These are phyloP conservation scores for Hephaestus fuliginosus DNA, from an alignment of 2,797 vertebrate species.

Conservation along the genomic window DNA sequence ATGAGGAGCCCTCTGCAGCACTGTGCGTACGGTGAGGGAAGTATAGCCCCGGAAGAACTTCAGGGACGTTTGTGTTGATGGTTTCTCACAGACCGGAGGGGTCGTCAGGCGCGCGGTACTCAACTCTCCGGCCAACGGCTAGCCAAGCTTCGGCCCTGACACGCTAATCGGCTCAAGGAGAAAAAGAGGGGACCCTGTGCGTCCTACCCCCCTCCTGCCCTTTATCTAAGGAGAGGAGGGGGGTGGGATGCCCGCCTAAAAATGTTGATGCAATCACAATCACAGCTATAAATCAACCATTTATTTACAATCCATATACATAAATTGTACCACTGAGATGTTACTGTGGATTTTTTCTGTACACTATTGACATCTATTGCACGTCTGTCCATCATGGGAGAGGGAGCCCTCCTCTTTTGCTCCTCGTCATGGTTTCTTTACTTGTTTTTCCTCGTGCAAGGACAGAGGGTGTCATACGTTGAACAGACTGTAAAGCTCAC, in stretches of 20 bases:
- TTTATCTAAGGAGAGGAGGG: constrained; percentile 51
- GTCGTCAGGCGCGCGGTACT: constrained; percentile 25
- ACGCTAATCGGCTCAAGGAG: constrained; percentile 82
- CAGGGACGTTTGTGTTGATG: constrained; percentile 58
- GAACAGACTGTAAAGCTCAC: too few relatives aligned
- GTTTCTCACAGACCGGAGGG: constrained; percentile 40
- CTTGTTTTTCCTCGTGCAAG: too few relatives aligned
- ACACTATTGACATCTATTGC: too few relatives aligned
- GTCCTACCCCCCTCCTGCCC: constrained; percentile 41
- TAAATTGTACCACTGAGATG: too few relatives aligned
- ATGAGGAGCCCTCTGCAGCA: constrained; percentile 27
- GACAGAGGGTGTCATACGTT: too few relatives aligned
- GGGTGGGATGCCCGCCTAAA: constrained; percentile 63
- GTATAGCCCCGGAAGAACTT: constrained; percentile 38
- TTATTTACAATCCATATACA: too few relatives aligned
- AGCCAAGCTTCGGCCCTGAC: constrained; percentile 68
- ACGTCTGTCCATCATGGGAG: too few relatives aligned
- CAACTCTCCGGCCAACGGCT: constrained; percentile 56
- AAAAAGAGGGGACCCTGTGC: constrained; percentile 64
- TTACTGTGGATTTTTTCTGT: too few relatives aligned
- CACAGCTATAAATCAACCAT: constrained; percentile 51
- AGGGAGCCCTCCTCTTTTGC: too few relatives aligned
- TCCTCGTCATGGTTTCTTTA: too few relatives aligned
- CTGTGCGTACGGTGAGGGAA: constrained; percentile 43
- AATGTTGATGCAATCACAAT: constrained; percentile 51